phyloP scores from a whole-genome alignment of 2,797 vertebrate species.

The Agapornis canus region DNA sequence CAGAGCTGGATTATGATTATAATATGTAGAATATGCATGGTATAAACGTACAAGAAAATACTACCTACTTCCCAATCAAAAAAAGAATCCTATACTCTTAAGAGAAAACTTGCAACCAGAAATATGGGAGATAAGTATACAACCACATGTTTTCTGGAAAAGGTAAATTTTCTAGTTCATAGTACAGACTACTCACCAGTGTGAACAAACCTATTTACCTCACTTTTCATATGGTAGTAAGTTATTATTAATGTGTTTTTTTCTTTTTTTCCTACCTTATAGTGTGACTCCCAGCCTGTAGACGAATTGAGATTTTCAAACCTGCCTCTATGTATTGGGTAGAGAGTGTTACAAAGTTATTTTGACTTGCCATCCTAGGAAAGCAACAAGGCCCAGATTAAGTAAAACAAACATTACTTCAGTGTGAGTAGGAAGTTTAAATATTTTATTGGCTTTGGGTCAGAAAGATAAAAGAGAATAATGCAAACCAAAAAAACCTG shows the following conservation, averaged over 20 bases:
- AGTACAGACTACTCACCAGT: not conserved
- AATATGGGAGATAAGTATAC: not conserved
- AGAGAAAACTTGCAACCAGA: not conserved
- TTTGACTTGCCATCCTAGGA: not conserved
- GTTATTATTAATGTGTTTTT: not conserved
- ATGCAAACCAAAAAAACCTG: not conserved
- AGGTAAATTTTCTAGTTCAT: not conserved
- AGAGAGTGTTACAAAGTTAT: not conserved
- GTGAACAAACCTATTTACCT: not conserved
- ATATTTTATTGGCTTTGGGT: not conserved
- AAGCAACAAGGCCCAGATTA: not conserved
- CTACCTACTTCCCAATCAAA: not conserved
- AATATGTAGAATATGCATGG: not conserved
- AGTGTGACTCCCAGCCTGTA: not conserved
- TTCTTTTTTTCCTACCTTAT: not conserved
- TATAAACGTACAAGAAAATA: not conserved
- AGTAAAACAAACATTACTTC: not conserved
- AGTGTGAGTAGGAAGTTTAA: not conserved
- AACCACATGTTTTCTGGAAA: not conserved
- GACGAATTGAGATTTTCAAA: not conserved
- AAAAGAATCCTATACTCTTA: not conserved
- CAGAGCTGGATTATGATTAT: not conserved
- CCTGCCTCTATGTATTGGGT: not conserved
- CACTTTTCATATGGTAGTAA: not conserved
- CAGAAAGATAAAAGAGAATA: not conserved